Percentiles rank a stretch among this genome's conserved stretches.
These are phyloP conservation scores for Hemichromis elongatus DNA, from an alignment of 2,113 vertebrate genomes.

Conservation along the genomic window DNA sequence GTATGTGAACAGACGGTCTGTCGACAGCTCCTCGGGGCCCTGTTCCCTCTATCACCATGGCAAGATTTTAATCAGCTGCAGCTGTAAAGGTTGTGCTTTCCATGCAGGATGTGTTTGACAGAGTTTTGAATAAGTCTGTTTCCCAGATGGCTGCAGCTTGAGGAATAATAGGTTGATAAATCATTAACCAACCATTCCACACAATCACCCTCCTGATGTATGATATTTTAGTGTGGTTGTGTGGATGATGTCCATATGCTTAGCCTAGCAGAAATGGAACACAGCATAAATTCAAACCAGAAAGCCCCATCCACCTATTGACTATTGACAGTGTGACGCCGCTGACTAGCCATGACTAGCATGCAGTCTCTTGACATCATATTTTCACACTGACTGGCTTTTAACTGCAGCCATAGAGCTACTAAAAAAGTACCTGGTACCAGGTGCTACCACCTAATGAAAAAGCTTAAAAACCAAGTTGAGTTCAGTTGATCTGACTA, in stretches of 20 bases:
- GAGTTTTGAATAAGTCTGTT: conserved; percentile 13
- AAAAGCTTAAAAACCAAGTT: neutral
- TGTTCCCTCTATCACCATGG: conserved; percentile 10
- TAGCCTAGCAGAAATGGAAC: neutral
- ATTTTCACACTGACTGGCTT: neutral
- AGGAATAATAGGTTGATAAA: conserved; percentile 11
- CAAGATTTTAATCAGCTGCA: conserved; percentile 38
- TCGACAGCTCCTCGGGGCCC: neutral
- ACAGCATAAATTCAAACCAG: neutral
- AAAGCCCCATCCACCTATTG: neutral
- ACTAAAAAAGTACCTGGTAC: neutral
- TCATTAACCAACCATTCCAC: neutral
- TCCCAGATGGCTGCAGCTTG: neutral
- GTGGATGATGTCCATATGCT: neutral
- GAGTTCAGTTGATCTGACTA: neutral
- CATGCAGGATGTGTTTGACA: neutral
- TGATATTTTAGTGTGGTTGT: neutral
- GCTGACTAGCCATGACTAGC: neutral
- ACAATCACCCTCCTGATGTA: neutral
- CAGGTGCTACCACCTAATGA: neutral
- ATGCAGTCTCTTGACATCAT: neutral
- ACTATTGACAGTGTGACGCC: neutral
- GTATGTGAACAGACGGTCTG: neutral
- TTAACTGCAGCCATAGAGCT: neutral
- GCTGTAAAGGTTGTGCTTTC: conserved; percentile 31